These are phyloP conservation scores for Ascidia mentula DNA, from an alignment of 23 tunicate genomes.

Conservation along the genomic window DNA sequence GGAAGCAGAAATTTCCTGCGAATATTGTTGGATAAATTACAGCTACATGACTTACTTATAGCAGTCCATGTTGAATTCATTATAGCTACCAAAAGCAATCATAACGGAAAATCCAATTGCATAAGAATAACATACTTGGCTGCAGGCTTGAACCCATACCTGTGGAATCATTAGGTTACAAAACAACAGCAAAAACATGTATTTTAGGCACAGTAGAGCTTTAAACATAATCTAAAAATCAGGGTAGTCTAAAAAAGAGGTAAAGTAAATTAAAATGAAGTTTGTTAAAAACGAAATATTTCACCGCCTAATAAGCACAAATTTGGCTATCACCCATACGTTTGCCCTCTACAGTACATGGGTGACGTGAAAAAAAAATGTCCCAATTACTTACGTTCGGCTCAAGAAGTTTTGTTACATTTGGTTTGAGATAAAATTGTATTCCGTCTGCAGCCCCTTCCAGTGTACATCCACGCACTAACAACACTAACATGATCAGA, in stretches of 20 bases:
- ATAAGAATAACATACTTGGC: slow-evolving; percentile 75
- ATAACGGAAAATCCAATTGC: slow-evolving; percentile 62
- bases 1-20: too few species aligned
- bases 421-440: slow-evolving; percentile 51
- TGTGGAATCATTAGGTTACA: neutral
- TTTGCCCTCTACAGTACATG: too few species aligned
- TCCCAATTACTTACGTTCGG: slow-evolving; percentile 21
- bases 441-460: slow-evolving; percentile 57
- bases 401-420: slow-evolving; percentile 47
- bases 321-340: too few species aligned
- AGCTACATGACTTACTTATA: too few species aligned
- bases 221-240: too few species aligned
- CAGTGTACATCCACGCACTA: slow-evolving; percentile 59
- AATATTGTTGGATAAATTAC: too few species aligned
- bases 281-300: too few species aligned
- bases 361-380: neutral
- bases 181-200: too few species aligned
- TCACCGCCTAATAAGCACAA: too few species aligned
- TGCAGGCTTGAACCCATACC: slow-evolving; percentile 80
- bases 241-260: too few species aligned
- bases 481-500: slow-evolving; percentile 29
- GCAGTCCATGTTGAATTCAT: slow-evolving; percentile 51
- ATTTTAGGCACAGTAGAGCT: too few species aligned
- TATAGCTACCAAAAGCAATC: slow-evolving; percentile 66
- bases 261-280: too few species aligned